Evolutionary conservation across 2,888 invertebrate species (phyloP).

Genomic region (Apamea monoglypha): DNA sequence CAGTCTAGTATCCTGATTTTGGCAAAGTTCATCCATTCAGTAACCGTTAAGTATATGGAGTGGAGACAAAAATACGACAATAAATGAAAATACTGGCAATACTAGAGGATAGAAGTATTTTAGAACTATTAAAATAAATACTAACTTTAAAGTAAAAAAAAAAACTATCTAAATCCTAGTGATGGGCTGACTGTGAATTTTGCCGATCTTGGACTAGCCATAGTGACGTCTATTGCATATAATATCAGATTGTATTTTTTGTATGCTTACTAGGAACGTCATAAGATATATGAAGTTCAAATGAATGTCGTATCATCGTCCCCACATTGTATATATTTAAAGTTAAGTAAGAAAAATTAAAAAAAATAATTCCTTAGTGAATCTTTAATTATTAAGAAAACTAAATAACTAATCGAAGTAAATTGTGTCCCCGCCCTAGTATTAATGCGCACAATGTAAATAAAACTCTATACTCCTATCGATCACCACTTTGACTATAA

Average conservation of each 20-base stretch:
- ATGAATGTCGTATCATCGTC: neutral
- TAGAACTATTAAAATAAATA: too few relatives aligned
- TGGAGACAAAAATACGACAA: too few relatives aligned
- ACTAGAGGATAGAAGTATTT: too few relatives aligned
- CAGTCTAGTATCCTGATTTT: neutral
- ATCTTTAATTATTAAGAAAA: neutral
- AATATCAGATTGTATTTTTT: neutral
- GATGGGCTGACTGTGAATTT: too few relatives aligned
- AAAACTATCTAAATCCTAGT: too few relatives aligned
- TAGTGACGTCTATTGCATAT: neutral
- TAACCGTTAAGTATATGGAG: neutral
- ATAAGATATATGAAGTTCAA: neutral
- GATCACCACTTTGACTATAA: neutral
- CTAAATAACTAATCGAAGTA: neutral
- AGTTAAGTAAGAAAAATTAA: too few relatives aligned
- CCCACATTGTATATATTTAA: neutral
- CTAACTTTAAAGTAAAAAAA: too few relatives aligned
- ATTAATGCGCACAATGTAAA: neutral
- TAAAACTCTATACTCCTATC: neutral
- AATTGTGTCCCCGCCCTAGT: neutral
- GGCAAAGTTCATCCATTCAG: neutral
- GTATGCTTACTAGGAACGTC: neutral
- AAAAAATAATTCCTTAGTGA: too few relatives aligned
- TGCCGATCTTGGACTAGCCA: too few relatives aligned
- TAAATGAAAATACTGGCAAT: too few relatives aligned